Evolutionary conservation across 2,888 invertebrate species (phyloP).

Genomic region (Xanthia togata): DNA sequence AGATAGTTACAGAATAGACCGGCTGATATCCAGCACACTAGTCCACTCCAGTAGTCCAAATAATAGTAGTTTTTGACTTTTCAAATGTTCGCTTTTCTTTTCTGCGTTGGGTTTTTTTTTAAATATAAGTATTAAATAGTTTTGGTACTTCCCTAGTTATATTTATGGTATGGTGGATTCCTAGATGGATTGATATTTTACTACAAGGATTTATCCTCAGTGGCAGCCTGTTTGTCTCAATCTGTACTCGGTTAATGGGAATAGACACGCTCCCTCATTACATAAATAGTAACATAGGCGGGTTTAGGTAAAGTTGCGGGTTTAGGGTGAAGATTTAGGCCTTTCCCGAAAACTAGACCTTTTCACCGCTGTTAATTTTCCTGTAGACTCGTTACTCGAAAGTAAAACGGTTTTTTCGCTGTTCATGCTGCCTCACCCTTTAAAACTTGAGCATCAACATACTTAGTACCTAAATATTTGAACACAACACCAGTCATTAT

Average conservation of each 20-base stretch:
- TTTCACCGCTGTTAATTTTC: background rate
- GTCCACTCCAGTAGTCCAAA: too few species aligned
- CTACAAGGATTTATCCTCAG: background rate
- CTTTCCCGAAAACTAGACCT: background rate
- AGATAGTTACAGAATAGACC: too few species aligned
- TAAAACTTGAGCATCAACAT: background rate
- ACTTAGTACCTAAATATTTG: background rate
- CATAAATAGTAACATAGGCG: background rate
- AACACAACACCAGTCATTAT: slow-evolving; percentile 5
- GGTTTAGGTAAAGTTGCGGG: background rate
- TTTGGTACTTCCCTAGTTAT: background rate
- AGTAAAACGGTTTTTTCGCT: background rate
- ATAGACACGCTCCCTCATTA: background rate
- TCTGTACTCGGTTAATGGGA: background rate
- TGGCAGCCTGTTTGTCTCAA: background rate
- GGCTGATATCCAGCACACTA: too few species aligned
- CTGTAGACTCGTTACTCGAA: background rate
- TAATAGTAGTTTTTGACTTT: too few species aligned
- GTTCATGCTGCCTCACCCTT: background rate
- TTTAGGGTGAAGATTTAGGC: background rate
- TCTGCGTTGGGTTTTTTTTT: too few species aligned
- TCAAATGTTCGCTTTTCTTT: too few species aligned
- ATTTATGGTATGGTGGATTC: background rate
- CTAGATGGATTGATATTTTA: background rate
- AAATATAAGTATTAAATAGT: background rate